Percentiles rank a stretch among this genome's conserved stretches.
phyloP scores from a whole-genome alignment of 2,888 invertebrate species.

The Pinctada fucata region DNA sequence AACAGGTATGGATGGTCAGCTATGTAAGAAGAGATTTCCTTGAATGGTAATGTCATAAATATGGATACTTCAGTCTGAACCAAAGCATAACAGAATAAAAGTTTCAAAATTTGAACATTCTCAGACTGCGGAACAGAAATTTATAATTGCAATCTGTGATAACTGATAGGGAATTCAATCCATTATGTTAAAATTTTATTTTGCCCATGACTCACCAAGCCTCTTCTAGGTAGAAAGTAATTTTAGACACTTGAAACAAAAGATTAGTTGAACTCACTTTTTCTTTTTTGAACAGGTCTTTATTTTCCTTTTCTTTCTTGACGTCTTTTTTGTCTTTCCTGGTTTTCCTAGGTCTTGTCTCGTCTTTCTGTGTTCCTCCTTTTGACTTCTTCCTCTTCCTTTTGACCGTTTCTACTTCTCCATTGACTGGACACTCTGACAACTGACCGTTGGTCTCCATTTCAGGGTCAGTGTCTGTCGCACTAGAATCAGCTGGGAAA shows the following conservation, averaged over 20 bases:
- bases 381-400: constrained; percentile 59
- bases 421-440: constrained; percentile 38
- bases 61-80: too few species aligned
- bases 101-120: neutral
- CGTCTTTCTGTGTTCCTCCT: constrained; percentile 39
- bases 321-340: constrained; percentile 73
- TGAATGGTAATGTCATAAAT: too few species aligned
- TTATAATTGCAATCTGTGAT: neutral
- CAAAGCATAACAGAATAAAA: neutral
- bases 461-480: constrained; percentile 76
- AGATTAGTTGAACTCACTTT: constrained; percentile 40
- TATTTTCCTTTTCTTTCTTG: constrained; percentile 70
- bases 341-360: constrained; percentile 51
- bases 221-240: too few species aligned
- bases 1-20: too few species aligned
- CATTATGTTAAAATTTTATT: too few species aligned
- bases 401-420: constrained; percentile 49
- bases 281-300: constrained; percentile 72
- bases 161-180: too few species aligned
- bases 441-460: constrained; percentile 68
- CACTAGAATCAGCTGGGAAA: constrained; percentile 70
- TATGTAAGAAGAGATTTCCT: too few species aligned
- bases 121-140: neutral
- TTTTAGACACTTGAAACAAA: too few species aligned
- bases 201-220: too few species aligned